These are phyloP conservation scores for Epinotia ramella DNA, from an alignment of 2,888 invertebrate genomes.

Conservation along the genomic window DNA sequence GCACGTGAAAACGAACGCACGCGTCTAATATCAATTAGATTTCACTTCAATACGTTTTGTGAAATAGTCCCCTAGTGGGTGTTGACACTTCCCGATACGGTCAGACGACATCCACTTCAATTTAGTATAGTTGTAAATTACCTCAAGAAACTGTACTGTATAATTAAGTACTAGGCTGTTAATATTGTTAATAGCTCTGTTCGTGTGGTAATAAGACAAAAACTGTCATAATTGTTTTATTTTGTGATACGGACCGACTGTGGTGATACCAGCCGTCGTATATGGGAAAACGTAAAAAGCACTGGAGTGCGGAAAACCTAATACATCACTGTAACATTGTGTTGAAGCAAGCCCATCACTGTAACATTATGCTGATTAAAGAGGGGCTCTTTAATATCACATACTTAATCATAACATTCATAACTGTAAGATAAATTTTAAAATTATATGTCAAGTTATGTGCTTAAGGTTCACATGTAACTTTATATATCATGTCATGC, in stretches of 20 bases:
- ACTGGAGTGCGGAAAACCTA: background rate
- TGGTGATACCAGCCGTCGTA: background rate
- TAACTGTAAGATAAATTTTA: no score
- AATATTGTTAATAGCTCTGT: background rate
- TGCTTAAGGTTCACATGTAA: no score
- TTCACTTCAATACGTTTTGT: background rate
- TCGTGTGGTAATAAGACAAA: background rate
- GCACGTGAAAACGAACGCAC: no score
- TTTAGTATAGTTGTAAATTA: slow-evolving; percentile 17
- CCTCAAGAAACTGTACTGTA: background rate
- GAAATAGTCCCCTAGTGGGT: background rate
- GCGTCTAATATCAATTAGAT: background rate
- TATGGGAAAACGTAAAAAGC: background rate
- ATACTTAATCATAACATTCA: no score
- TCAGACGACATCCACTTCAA: slow-evolving; percentile 8
- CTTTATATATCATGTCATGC: no score
- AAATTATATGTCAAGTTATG: no score
- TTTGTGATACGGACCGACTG: background rate
- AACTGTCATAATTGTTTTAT: background rate
- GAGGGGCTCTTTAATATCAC: no score
- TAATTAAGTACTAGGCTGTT: slow-evolving; percentile 6
- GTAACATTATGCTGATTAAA: no score
- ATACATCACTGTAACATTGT: background rate
- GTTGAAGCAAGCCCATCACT: no score
- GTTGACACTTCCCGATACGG: slow-evolving; percentile 18